phyloP scores from a whole-genome alignment of 2,888 invertebrate genomes.

The Cremastinae sp. region DNA sequence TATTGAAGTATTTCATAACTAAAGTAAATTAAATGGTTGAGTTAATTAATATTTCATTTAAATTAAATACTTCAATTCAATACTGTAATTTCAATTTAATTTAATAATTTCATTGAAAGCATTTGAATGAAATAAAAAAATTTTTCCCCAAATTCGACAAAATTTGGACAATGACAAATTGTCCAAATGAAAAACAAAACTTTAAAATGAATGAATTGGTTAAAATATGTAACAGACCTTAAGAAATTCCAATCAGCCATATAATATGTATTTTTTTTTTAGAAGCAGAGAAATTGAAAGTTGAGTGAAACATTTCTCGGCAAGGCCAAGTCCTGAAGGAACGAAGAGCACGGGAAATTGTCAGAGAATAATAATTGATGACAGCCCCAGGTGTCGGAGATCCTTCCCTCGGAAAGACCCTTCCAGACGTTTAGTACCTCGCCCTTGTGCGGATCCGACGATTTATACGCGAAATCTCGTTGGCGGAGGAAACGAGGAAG shows the following conservation, averaged over 20 bases:
- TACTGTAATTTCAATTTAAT: no score
- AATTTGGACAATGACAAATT: no score
- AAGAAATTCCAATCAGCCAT: neutral
- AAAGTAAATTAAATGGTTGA: no score
- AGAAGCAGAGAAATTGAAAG: constrained; percentile 14
- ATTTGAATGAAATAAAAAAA: no score
- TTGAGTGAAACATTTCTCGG: constrained; percentile 23
- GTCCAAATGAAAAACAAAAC: no score
- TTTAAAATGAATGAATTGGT: constrained; percentile 10
- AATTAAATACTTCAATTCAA: no score
- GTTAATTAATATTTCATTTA: no score
- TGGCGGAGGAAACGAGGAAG: constrained; percentile 45
- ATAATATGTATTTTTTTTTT: neutral
- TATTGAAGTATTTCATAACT: no score
- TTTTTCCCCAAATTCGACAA: no score
- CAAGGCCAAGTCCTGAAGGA: constrained; percentile 12
- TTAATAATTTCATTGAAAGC: no score
- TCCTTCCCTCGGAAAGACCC: constrained; percentile 28
- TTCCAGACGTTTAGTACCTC: constrained; percentile 23
- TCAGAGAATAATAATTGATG: constrained; percentile 60
- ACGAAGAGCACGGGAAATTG: constrained; percentile 42
- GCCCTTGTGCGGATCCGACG: constrained; percentile 49
- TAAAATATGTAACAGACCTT: neutral
- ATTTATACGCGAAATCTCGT: constrained; percentile 58
- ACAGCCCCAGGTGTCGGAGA: constrained; percentile 50